Base-by-base conservation (phyloP, 1,140 invertebrate genomes). In the Zaprionus vittiger region DNA sequence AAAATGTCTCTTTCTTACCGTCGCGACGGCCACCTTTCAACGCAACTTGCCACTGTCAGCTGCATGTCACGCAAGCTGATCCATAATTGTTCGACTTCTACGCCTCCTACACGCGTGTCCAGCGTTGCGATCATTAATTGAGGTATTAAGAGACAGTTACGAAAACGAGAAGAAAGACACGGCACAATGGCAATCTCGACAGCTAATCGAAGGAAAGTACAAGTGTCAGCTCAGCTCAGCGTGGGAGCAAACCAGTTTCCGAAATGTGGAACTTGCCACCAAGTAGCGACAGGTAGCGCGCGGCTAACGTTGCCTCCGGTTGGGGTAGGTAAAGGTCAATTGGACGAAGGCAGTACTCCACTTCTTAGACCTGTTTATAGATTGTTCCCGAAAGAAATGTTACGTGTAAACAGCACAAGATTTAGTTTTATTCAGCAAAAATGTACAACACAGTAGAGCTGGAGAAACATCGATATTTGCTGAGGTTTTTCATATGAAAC, bases 171-270 rank as follows among this genome's bases (percentile, higher is more conserved):
- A 76, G 55, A 75, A 78, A 77, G 38, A 70, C 71, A 14, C 20
- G 9, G 2, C 47, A 52, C 47, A 52, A 52, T 47, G n/a, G 41
- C 59, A 41, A 65, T 55, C 71, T 74, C 54, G 15, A 26, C 71
- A 70, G 84, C 79, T 89, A 84, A 87, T 87, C 81, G 78, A 89
- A 87, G 74, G 84, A 87, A 87, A 87, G 84, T 89, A 84, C 84
- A 87, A 87, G 84, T 87, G 78, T 74, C 47, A 22, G 11, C 77
- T 81, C 15, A 59, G n/a, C 41, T 2, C 15, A 4, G 6, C 7
- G 5, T 62, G 54, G 28, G 41, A 2, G 6, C 47, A 61, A 77
- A 77, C 74, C 69, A 44, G 74, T 77, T 77, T 77, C 61, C 24
- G 55, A 62, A 66, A 77, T 73, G 49, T 56, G 69, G 22, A 38